Conservation (phyloP, 2,113 vertebrate species). For the Dendrocopos noguchii region DNA sequence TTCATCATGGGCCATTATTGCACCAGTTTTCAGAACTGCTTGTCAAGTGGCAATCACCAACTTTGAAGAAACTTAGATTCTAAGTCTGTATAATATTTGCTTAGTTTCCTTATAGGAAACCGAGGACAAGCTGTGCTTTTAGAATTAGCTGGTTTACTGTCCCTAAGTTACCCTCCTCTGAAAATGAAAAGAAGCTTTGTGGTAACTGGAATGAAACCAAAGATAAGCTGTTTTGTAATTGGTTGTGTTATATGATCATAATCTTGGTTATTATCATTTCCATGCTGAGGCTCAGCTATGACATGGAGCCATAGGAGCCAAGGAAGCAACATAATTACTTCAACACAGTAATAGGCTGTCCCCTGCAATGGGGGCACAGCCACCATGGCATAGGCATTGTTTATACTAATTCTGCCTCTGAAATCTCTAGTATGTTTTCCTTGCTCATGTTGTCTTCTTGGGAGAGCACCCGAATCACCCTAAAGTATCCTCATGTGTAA, state of each 20-base stretch:
- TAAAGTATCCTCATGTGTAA: not conserved
- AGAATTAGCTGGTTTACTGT: not conserved
- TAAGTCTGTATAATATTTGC: not conserved
- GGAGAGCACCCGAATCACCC: not conserved
- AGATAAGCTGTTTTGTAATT: not conserved
- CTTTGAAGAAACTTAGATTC: not conserved
- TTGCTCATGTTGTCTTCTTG: not conserved
- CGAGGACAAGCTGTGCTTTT: not conserved
- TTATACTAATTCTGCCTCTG: not conserved
- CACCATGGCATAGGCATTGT: not conserved
- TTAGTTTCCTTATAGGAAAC: not conserved
- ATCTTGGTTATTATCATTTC: not conserved
- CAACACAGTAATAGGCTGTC: not conserved
- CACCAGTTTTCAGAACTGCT: not conserved
- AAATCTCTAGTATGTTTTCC: not conserved
- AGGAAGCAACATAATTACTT: not conserved
- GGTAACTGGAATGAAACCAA: not conserved
- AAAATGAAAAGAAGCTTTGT: not conserved
- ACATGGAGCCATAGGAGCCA: not conserved
- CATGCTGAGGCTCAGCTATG: accelerated
- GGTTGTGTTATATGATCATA: not conserved
- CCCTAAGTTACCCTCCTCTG: not conserved
- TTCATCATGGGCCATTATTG: not conserved
- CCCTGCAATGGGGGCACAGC: not conserved
- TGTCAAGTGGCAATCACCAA: slow-evolving; percentile 1